Percentiles rank a stretch among this genome's conserved stretches.
Evolutionary conservation across 1,140 invertebrate species (phyloP).

Genomic region (Drosophila takahashii): DNA sequence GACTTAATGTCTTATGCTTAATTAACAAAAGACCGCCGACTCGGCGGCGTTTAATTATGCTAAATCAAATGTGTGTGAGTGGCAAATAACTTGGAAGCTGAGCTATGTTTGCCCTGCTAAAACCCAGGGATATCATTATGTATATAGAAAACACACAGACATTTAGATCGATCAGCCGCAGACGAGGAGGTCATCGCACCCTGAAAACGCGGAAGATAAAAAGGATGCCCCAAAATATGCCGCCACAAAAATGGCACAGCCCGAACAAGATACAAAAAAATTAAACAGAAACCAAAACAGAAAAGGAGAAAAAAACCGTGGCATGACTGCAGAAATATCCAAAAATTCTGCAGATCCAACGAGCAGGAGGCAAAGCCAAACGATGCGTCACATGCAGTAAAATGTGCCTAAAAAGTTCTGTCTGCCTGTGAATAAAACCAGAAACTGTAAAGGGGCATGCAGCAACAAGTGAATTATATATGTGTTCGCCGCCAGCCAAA

Average conservation of each 20-base stretch:
- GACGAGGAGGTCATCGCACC: conserved; percentile 54
- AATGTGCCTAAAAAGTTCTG: conserved; percentile 67
- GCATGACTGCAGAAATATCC: conserved; percentile 70
- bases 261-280: conserved; percentile 47
- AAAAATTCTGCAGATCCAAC: conserved; percentile 70
- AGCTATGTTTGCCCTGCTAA: conserved; percentile 47
- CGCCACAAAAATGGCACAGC: conserved; percentile 62
- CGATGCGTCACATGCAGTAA: conserved; percentile 77
- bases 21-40: conserved; percentile 77
- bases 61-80: conserved; percentile 71
- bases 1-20: conserved; percentile 75
- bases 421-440: neutral
- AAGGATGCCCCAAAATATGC: conserved; percentile 80
- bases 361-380: conserved; percentile 32
- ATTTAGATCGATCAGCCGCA: conserved; percentile 58
- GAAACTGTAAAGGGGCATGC: conserved; percentile 1
- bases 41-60: conserved; percentile 66
- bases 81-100: conserved; percentile 53
- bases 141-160: conserved; percentile 24
- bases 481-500: conserved; percentile 26
- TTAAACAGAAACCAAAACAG: conserved; percentile 28
- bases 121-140: no score
- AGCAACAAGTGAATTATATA: conserved; percentile 72
- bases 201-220: conserved; percentile 81
- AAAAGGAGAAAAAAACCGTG: conserved; percentile 17